A percentile compares a stretch with the other conserved stretches of the same genome.
These are phyloP conservation scores for Pollachius pollachius DNA, from an alignment of 2,113 vertebrate species.

Conservation along the genomic window DNA sequence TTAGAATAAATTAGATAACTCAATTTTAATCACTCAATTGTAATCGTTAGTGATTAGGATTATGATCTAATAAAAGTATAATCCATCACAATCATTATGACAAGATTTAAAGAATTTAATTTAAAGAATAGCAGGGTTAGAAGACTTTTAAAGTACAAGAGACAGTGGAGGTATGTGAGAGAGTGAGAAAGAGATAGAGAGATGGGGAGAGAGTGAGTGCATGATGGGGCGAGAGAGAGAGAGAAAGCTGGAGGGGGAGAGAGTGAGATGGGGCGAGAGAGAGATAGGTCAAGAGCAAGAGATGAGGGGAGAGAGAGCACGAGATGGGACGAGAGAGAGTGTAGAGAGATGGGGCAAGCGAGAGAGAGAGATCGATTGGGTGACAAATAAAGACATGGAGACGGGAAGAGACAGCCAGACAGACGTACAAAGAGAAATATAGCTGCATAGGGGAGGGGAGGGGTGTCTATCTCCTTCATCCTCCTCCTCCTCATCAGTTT, in stretches of 20 bases:
- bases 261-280: background rate
- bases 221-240: slow-evolving; percentile 3
- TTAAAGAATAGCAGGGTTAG: no score
- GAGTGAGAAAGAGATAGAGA: slow-evolving; percentile 20
- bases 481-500: background rate
- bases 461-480: slow-evolving; percentile 41
- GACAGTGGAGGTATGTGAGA: slow-evolving; percentile 57
- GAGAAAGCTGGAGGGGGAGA: slow-evolving; percentile 2
- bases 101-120: no score
- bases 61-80: no score
- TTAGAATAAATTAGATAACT: no score
- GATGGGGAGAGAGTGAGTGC: slow-evolving; percentile 25
- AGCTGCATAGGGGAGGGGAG: background rate
- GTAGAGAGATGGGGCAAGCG: background rate
- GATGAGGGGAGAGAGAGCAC: slow-evolving; percentile 8
- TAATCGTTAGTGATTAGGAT: no score
- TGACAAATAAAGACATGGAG: slow-evolving; percentile 6
- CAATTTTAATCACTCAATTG: no score
- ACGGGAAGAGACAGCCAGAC: background rate
- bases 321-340: no score
- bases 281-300: background rate
- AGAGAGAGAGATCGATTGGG: background rate
- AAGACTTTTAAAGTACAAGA: no score
- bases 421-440: background rate
- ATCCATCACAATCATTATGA: no score